A percentile compares a stretch with the other conserved stretches of the same genome.
These are phyloP conservation scores for Limnephilus rhombicus DNA, from an alignment of 2,888 invertebrate species.

Conservation along the genomic window DNA sequence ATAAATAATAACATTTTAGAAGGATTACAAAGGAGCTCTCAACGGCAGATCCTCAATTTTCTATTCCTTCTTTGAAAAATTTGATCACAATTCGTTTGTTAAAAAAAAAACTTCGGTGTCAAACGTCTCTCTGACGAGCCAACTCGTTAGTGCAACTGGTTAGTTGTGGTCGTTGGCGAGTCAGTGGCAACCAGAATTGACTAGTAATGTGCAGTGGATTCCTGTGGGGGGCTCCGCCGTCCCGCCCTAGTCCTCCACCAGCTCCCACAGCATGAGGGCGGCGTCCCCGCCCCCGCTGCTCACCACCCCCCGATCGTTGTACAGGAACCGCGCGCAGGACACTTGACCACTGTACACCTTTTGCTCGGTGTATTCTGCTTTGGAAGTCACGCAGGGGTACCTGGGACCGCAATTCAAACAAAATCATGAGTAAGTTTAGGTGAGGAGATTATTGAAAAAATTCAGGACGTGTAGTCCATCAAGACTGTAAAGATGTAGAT, in stretches of 20 bases:
- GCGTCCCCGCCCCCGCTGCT: slow-evolving; percentile 93
- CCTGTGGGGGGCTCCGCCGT: not conserved
- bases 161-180: not conserved
- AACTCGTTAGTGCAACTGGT: not conserved
- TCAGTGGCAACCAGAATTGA: not conserved
- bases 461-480: not conserved
- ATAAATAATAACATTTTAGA: not conserved
- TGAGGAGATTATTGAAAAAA: not conserved
- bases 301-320: slow-evolving; percentile 90
- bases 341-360: slow-evolving; percentile 92
- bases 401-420: slow-evolving; percentile 71
- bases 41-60: not conserved
- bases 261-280: slow-evolving; percentile 93
- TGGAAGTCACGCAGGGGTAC: slow-evolving; percentile 91
- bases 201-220: slow-evolving; percentile 14
- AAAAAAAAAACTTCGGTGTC: not conserved
- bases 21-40: not conserved
- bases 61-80: not conserved
- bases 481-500: too few species aligned
- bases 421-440: not conserved
- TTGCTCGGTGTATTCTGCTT: slow-evolving; percentile 92
- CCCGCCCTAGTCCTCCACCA: slow-evolving; percentile 85
- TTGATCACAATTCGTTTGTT: not conserved
- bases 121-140: not conserved
- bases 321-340: slow-evolving; percentile 88